Conservation (phyloP, 2,888 invertebrate genomes). For the Caenorhabditis angaria region DNA sequence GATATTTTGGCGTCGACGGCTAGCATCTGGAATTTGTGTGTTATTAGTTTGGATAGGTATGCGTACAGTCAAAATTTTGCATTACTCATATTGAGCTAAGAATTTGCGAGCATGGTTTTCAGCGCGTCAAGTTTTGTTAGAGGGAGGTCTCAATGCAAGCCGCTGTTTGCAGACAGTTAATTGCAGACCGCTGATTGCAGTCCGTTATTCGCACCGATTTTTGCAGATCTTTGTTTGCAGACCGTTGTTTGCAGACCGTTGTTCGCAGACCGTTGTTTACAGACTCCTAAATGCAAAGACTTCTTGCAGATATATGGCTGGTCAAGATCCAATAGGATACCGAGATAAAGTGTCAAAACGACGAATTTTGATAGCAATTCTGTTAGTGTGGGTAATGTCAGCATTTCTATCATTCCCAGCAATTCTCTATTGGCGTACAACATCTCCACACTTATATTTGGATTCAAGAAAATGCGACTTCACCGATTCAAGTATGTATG, state of each 20-base stretch:
- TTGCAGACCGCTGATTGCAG: no score
- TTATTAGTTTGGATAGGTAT: slow-evolving; percentile 78
- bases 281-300: background rate
- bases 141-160: background rate
- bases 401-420: slow-evolving; percentile 97
- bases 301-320: slow-evolving; percentile 85
- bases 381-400: slow-evolving; percentile 94
- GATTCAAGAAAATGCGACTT: slow-evolving; percentile 81
- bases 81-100: background rate
- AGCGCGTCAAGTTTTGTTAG: no score
- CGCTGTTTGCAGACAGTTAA: background rate
- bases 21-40: slow-evolving; percentile 94
- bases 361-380: slow-evolving; percentile 86
- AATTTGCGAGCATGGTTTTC: no score
- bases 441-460: slow-evolving; percentile 70
- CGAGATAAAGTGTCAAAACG: slow-evolving; percentile 91
- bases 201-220: no score
- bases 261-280: no score
- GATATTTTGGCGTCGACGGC: slow-evolving; percentile 97
- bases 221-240: background rate
- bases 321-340: slow-evolving; percentile 96
- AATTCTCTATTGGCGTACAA: slow-evolving; percentile 80
- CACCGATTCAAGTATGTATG: slow-evolving; percentile 93
- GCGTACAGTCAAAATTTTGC: background rate
- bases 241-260: no score